phyloP scores from a whole-genome alignment of 1,140 invertebrate genomes.

The Nomia melanderi region DNA sequence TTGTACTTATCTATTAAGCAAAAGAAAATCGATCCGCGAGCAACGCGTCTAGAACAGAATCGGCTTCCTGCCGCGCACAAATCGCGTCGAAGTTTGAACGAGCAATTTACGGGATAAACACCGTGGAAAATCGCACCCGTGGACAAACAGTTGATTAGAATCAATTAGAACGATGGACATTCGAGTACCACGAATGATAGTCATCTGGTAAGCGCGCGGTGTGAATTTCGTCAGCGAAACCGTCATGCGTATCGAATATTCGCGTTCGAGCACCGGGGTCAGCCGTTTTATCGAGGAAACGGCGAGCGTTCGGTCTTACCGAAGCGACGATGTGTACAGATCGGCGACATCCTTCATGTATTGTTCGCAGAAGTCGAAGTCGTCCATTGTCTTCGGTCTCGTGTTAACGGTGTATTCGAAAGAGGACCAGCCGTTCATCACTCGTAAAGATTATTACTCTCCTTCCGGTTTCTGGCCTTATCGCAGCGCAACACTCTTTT shows the following conservation, averaged over 20 bases:
- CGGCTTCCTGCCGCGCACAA: background rate
- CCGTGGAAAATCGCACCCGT: background rate
- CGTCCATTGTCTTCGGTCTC: conserved; percentile 23
- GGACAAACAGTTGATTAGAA: conserved; percentile 2
- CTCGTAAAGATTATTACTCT: background rate
- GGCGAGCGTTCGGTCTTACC: conserved; percentile 41
- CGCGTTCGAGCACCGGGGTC: background rate
- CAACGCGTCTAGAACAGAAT: too few relatives aligned
- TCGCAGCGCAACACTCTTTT: background rate
- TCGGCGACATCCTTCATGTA: conserved; percentile 11
- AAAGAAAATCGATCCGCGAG: background rate
- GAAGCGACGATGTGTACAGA: conserved; percentile 14
- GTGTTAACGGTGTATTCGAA: background rate
- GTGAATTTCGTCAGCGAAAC: background rate
- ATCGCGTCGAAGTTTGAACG: background rate
- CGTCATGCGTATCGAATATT: background rate
- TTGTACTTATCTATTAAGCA: background rate
- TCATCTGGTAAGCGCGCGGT: background rate
- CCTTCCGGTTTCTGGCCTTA: background rate
- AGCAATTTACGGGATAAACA: background rate
- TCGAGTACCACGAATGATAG: background rate
- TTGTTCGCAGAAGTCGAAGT: conserved; percentile 19
- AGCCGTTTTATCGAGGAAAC: background rate
- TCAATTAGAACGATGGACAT: conserved; percentile 4
- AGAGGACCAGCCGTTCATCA: conserved; percentile 16